Base-by-base conservation (phyloP, 2,113 vertebrate genomes). In the Cochlearius cochlearius region DNA sequence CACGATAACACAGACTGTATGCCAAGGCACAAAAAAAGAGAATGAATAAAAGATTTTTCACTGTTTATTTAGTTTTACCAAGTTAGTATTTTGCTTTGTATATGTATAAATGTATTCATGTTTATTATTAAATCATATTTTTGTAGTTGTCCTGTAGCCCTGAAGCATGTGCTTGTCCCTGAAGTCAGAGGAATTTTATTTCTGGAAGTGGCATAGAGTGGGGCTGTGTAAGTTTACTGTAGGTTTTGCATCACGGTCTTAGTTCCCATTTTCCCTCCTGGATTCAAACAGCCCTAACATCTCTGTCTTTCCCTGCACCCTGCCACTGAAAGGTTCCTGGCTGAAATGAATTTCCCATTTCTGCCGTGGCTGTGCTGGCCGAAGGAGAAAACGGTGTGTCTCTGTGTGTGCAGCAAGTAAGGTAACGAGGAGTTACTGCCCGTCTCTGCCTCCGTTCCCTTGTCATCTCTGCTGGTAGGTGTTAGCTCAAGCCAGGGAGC, bases 31-130 rank as follows among this genome's bases (percentile, higher is more conserved):
- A 4, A 56, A 92, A 64, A 74, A 75, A 22, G 34, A 56, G 52
- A 92, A 77, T 66, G 76, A 92, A 88, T 85, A 80, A 91, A 95
- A 91, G 18, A 91, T 91, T 49, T 68, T 85, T 88, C 86, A 77
- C 53, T 68, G 15, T 87, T 96, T 78, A n/a, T 84, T 92, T 95
- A 62, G 73, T 60, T 96, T 87, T 85, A 66, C 26, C 45, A 39
- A 69, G 23, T 76, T 67, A 90, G 36, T 79, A 36, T 80, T 86
- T 96, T 93, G 60, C 53, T 77, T 86, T 67, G 13, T 62, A 11
- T 88, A 23, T 63, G 23, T 86, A 80, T 64, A 78, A 91, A 72
- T 69, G 8, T 84, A 56, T 86, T 94, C 11, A 18, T 80, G 32
- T 85, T 84, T 94, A 78, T 84, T 69, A 22, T 59, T 80, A 36